phyloP scores from a whole-genome alignment of 2,113 vertebrate species.

The Oncorhynchus kisutch region DNA sequence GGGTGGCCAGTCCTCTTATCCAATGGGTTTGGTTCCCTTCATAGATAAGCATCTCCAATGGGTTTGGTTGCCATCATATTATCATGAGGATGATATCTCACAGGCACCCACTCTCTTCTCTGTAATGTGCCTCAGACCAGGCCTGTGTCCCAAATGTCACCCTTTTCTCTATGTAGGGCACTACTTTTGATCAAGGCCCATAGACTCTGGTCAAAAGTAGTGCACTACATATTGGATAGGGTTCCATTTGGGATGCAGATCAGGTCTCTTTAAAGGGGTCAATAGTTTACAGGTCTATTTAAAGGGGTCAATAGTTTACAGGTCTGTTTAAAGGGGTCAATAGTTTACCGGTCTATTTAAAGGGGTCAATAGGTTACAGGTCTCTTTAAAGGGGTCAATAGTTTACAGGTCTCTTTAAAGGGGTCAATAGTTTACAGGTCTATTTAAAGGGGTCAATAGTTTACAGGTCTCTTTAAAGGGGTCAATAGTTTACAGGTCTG shows the following conservation, averaged over 20 bases:
- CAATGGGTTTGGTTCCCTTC: no score
- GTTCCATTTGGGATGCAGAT: not conserved
- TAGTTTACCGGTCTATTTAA: constrained; percentile 7
- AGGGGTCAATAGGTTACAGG: not conserved
- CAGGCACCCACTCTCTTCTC: not conserved
- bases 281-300: not conserved
- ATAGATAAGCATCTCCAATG: not conserved
- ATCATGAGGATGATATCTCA: no score
- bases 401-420: constrained; percentile 16
- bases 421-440: not conserved
- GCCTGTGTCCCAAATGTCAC: no score
- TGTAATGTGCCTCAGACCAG: constrained; percentile 13
- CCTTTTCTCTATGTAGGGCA: no score
- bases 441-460: constrained; percentile 11
- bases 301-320: not conserved
- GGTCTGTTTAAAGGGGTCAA: constrained; percentile 11
- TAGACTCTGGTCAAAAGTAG: no score
- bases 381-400: constrained; percentile 10
- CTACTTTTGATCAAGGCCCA: no score
- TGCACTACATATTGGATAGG: no score
- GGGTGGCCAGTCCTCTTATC: no score
- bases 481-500: not conserved
- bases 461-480: constrained; percentile 13
- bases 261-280: constrained; percentile 16
- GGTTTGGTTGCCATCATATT: not conserved